Conservation (phyloP, 2,797 vertebrate species). For the Peromyscus eremicus region DNA sequence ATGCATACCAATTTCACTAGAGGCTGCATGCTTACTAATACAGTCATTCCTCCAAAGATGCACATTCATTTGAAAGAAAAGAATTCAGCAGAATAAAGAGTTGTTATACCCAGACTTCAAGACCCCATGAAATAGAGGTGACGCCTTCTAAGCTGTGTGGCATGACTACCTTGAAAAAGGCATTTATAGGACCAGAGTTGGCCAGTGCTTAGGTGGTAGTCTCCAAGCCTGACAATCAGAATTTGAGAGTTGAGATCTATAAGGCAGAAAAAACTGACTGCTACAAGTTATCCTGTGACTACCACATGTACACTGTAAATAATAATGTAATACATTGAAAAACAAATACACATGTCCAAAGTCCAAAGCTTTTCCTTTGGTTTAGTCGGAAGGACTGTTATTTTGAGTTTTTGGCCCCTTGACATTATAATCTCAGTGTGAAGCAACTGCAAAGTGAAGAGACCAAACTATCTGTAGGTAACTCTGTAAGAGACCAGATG, state of each 20-base stretch:
- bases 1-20: neutral
- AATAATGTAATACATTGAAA: neutral
- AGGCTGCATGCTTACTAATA: too few species aligned
- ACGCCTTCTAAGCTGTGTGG: neutral
- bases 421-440: neutral
- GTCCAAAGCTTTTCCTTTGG: neutral
- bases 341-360: neutral
- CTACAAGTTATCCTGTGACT: neutral
- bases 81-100: neutral
- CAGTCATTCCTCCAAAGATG: neutral
- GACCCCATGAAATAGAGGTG: neutral
- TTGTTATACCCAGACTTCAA: too few species aligned
- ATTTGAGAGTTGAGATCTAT: neutral
- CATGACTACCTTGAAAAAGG: neutral
- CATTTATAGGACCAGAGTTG: neutral
- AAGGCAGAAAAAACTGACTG: neutral
- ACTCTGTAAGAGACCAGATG: too few species aligned
- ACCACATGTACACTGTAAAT: neutral
- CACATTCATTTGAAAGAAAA: neutral
- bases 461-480: too few species aligned
- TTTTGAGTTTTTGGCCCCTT: neutral
- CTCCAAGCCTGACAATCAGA: neutral
- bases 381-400: too few species aligned
- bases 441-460: neutral
- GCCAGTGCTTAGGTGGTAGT: neutral